Evolutionary conservation across 1,140 invertebrate species (phyloP).

Genomic region (Meloidogyne chitwoodi): DNA sequence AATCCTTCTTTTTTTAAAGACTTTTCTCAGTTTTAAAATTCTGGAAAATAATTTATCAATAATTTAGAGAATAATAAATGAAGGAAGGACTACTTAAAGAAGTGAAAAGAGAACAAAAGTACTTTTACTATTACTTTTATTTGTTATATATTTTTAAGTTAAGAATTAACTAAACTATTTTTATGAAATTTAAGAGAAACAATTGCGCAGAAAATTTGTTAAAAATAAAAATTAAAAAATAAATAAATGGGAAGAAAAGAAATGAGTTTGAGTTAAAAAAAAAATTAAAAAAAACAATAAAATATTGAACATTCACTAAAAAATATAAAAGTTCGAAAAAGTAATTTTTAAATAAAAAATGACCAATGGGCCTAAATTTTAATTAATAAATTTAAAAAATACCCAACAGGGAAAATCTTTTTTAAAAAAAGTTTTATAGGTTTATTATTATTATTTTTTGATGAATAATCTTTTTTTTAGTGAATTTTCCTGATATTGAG

Average conservation of each 20-base stretch:
- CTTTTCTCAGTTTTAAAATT: conserved; percentile 6
- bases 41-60: not conserved
- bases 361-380: too few species aligned
- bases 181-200: not conserved
- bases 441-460: too few species aligned
- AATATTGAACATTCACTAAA: not conserved
- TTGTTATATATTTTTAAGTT: not conserved
- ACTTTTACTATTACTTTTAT: not conserved
- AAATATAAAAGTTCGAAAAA: too few species aligned
- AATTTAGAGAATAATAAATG: not conserved
- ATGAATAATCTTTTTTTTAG: too few species aligned
- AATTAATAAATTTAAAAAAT: too few species aligned
- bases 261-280: not conserved
- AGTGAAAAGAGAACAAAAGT: not conserved
- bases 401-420: too few species aligned
- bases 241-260: not conserved
- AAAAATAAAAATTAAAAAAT: not conserved
- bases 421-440: too few species aligned
- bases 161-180: not conserved
- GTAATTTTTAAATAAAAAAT: too few species aligned
- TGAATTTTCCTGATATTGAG: too few species aligned
- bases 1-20: not conserved
- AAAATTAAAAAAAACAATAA: not conserved
- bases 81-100: not conserved
- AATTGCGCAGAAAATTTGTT: conserved; percentile 6